Conservation (phyloP, 1,140 invertebrate genomes). For the Lepidurus packardi region DNA sequence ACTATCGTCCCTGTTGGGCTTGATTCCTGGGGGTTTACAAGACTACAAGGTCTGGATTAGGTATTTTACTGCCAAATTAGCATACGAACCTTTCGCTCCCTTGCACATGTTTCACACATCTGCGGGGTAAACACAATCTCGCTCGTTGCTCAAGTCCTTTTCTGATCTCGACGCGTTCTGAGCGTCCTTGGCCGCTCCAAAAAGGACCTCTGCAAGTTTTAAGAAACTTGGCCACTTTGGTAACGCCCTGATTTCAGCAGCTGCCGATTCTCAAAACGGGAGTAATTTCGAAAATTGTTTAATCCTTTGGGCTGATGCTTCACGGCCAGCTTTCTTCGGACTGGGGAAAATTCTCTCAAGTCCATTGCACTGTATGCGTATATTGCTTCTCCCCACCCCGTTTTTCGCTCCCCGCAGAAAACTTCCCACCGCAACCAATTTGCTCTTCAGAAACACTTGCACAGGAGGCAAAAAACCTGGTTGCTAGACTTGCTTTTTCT, state of each 20-base stretch:
- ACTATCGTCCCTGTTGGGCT: not conserved
- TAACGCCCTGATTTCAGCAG: not conserved
- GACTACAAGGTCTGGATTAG: no score
- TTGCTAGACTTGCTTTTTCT: no score
- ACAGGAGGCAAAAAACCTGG: no score
- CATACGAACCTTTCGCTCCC: no score
- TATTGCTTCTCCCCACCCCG: not conserved
- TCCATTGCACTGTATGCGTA: not conserved
- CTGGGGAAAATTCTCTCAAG: not conserved
- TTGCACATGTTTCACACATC: not conserved
- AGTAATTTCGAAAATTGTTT: no score
- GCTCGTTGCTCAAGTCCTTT: not conserved
- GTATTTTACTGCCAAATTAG: no score
- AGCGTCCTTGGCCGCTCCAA: slow-evolving; percentile 17
- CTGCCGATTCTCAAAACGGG: not conserved
- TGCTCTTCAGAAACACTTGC: not conserved
- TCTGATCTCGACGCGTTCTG: not conserved
- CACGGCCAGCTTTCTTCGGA: not conserved
- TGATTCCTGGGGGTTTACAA: no score
- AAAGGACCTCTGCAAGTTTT: not conserved
- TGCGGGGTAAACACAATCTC: not conserved
- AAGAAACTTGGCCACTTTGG: not conserved
- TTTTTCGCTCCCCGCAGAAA: not conserved
- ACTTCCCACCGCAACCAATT: not conserved
- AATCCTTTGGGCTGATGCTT: not conserved